Evolutionary conservation across 2,113 vertebrate genomes (phyloP), one percentile per base, ranked within the genome.

Genomic region (Muntiacus reevesi): DNA sequence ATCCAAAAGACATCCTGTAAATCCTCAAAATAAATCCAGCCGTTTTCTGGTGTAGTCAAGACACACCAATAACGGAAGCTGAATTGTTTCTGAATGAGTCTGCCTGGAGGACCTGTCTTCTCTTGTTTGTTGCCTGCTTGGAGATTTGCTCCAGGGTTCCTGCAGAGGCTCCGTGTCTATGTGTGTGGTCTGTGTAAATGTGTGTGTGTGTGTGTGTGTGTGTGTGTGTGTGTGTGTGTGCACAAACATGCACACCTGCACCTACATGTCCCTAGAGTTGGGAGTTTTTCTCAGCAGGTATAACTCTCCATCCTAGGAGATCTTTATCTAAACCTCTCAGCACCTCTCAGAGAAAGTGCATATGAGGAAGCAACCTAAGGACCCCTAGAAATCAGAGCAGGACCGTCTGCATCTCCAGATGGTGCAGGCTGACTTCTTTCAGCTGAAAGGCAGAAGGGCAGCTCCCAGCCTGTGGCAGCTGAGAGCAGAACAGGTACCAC

Each of bases 91-190:
- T 13, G 23, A 79, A 25, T 83, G 36, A 60, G 23, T 87, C 36
- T 81, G 45, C 87, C 60, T 28, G 12, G 40, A 36, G 30, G 40
- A 45, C 6, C 4, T 5, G 27, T 28, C 81, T 50, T 60, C 89
- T 71, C 3, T 55, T 59, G 5, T 28, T 52, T 50, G 30, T 40
- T 25, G 5, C 14, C 16, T 57, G 30, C n/a, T 57, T 60, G 7
- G 47, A 50, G 74, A 91, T 14, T 91, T 64, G 71, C 74, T 45
- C 40, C 50, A n/a, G n/a, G 17, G 30, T 40, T 71, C 27, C 71
- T 36, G 1, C 87, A 52, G 54, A n/a, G 7, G 27, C 7, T 78
- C 40, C 21, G 0, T 33, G 43, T 40, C 2, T 76, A 1, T 27
- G 25, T 30, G 47, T 27, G 27, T 14, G 6, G 8, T 33, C 30